phyloP scores from a whole-genome alignment of 1,140 invertebrate genomes.

The Branchinecta lindahli region DNA sequence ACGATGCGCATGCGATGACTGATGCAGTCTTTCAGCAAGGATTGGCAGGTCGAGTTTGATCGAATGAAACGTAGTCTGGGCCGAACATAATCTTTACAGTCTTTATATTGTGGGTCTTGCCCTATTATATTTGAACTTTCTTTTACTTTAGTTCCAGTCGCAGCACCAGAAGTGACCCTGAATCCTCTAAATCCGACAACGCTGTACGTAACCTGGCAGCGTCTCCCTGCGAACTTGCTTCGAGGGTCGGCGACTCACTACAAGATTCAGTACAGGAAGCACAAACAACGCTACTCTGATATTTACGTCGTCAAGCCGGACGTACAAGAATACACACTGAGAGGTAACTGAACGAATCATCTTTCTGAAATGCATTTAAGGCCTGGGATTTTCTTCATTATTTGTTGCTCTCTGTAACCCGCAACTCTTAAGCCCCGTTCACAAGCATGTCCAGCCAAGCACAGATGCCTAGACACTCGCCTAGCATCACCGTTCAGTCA shows the following conservation, averaged over 20 bases:
- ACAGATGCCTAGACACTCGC: too few species aligned
- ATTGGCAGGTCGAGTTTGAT: too few species aligned
- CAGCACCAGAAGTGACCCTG: conserved; percentile 39
- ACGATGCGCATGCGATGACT: too few species aligned
- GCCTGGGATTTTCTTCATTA: conserved; percentile 10
- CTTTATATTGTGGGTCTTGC: not conserved
- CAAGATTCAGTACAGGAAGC: conserved; percentile 43
- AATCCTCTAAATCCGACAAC: conserved; percentile 37
- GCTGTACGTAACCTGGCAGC: conserved; percentile 42
- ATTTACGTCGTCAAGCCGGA: conserved; percentile 33
- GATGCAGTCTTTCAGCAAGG: too few species aligned
- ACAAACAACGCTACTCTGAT: conserved; percentile 34
- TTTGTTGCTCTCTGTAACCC: not conserved
- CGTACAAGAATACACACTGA: conserved; percentile 34
- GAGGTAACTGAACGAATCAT: conserved; percentile 30
- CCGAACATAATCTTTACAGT: too few species aligned
- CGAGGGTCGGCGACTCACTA: conserved; percentile 42
- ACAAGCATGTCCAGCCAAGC: too few species aligned
- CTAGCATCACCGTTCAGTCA: too few species aligned
- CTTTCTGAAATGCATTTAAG: conserved; percentile 10
- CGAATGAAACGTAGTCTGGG: too few species aligned
- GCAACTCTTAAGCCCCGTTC: too few species aligned
- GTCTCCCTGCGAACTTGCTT: conserved; percentile 38
- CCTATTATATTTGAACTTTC: not conserved
- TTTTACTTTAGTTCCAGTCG: conserved; percentile 37